Conservation (phyloP, 2,113 vertebrate genomes). For the Vicugna pacos region DNA sequence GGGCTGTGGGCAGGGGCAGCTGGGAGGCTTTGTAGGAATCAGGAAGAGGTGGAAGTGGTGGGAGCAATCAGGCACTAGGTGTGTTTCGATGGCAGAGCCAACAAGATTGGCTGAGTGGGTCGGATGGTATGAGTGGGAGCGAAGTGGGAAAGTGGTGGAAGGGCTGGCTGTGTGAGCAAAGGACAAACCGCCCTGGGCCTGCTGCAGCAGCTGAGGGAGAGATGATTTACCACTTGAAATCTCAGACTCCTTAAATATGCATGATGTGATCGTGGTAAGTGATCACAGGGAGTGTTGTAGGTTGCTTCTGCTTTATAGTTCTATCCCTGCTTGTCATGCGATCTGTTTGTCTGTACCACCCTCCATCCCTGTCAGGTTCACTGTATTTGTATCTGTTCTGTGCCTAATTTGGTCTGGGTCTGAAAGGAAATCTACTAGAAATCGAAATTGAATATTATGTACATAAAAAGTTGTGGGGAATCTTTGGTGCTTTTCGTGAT, state of each 20-base stretch:
- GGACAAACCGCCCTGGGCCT: not conserved
- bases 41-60: not conserved
- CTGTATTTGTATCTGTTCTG: not conserved
- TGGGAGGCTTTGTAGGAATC: not conserved
- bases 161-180: not conserved
- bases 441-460: not conserved
- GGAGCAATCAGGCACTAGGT: not conserved
- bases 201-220: not conserved
- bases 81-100: not conserved
- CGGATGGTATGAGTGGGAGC: not conserved
- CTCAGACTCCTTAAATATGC: not conserved
- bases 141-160: not conserved
- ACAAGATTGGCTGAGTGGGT: not conserved
- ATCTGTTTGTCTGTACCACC: not conserved
- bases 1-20: not conserved
- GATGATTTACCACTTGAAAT: not conserved
- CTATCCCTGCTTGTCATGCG: not conserved
- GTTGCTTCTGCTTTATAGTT: not conserved
- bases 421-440: slow-evolving; percentile 8
- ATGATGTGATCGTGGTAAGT: not conserved
- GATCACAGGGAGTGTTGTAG: not conserved
- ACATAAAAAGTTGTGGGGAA: not conserved
- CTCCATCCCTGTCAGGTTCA: not conserved
- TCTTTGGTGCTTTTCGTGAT: slow-evolving; percentile 9
- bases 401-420: not conserved